phyloP scores from a whole-genome alignment of 2,797 vertebrate genomes.

The Crenuchus spilurus region DNA sequence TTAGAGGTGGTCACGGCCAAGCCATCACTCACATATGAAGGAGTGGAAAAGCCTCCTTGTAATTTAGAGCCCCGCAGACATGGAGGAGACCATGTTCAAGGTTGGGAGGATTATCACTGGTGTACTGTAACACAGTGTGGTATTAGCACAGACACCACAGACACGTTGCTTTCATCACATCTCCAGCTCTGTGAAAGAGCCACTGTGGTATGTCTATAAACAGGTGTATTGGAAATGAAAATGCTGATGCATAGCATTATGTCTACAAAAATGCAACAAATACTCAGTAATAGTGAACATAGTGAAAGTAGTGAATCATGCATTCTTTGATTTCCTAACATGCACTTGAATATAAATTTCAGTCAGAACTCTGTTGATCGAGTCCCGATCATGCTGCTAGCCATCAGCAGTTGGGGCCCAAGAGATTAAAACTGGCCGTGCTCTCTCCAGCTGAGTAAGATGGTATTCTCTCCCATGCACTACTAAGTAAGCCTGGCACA shows the following conservation, averaged over 20 bases:
- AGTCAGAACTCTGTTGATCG: too few species aligned
- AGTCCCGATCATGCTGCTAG: too few species aligned
- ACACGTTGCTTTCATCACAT: constrained; percentile 22
- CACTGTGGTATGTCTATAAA: constrained; percentile 6
- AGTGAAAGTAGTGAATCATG: neutral
- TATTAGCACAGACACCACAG: constrained; percentile 26
- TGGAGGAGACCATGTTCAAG: constrained; percentile 54
- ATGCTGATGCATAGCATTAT: neutral
- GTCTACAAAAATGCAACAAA: neutral
- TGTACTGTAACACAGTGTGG: constrained; percentile 14
- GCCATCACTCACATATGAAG: constrained; percentile 57
- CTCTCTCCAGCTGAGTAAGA: too few species aligned
- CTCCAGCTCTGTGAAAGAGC: neutral
- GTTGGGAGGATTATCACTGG: constrained; percentile 40
- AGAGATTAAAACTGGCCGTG: too few species aligned
- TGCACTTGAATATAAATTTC: neutral
- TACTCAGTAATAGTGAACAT: neutral
- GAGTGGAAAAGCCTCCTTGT: constrained; percentile 47
- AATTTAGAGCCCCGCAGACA: constrained; percentile 33
- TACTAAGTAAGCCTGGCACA: too few species aligned
- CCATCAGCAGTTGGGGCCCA: too few species aligned
- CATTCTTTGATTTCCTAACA: neutral
- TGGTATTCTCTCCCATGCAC: too few species aligned
- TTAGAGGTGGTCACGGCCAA: constrained; percentile 52
- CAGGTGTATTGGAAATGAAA: constrained; percentile 20